Conservation (phyloP, 2,113 vertebrate species). For the pig (Sus scrofa) region T2T-Sscrofa CM000824.6:85095001-85095500, state of each 20-base stretch:
- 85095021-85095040: conserved; percentile 33
- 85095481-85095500: background rate
- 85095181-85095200: background rate
- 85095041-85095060: background rate
- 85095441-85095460: background rate
- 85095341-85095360: background rate
- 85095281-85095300: background rate
- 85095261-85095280: background rate
- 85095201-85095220: background rate
- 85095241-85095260: background rate
- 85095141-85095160: background rate
- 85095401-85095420: background rate
- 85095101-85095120: background rate
- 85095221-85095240: background rate
- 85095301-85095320: background rate
- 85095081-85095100: background rate
- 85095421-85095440: background rate
- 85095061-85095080: conserved; percentile 26
- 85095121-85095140: background rate
- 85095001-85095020: background rate
- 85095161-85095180: background rate
- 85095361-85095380: background rate
- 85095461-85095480: background rate
- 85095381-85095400: background rate
- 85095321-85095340: background rate